Conservation (phyloP, 2,797 vertebrate species). For the Borostomias antarcticus region DNA sequence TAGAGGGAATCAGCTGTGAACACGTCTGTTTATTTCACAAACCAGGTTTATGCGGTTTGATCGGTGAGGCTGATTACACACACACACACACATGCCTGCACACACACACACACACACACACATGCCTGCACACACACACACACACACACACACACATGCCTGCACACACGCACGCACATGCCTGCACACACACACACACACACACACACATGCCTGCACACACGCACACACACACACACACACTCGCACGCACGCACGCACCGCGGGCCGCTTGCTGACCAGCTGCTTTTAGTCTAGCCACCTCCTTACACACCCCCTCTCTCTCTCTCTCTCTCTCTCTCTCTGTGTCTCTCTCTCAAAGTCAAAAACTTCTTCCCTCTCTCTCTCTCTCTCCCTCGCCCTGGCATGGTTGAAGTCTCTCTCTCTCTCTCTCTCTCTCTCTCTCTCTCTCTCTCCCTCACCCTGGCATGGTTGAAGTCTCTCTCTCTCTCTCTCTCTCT, state of each 20-base stretch:
- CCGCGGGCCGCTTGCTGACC: slow-evolving; percentile 49
- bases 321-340: slow-evolving; percentile 30
- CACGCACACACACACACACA: slow-evolving; percentile 5
- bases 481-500: not conserved
- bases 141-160: slow-evolving; percentile 43
- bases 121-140: slow-evolving; percentile 54
- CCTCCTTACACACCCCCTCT: slow-evolving; percentile 14
- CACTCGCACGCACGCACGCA: slow-evolving; percentile 21
- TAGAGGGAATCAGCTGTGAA: slow-evolving; percentile 67
- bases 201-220: slow-evolving; percentile 39
- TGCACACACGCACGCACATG: too few relatives aligned
- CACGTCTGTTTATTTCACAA: slow-evolving; percentile 69
- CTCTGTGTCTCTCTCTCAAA: slow-evolving; percentile 22
- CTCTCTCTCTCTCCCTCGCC: slow-evolving; percentile 26
- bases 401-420: slow-evolving; percentile 48
- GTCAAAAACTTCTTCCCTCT: slow-evolving; percentile 38
- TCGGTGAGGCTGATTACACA: slow-evolving; percentile 63
- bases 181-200: slow-evolving; percentile 44
- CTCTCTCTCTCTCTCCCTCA: slow-evolving; percentile 5
- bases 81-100: slow-evolving; percentile 40
- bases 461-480: too few relatives aligned
- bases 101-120: slow-evolving; percentile 44
- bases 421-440: slow-evolving; percentile 28
- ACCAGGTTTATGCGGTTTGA: slow-evolving; percentile 63
- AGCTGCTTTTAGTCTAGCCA: slow-evolving; percentile 16